Conservation (phyloP, 2,888 invertebrate species). For the Spisula subtruncata region DNA sequence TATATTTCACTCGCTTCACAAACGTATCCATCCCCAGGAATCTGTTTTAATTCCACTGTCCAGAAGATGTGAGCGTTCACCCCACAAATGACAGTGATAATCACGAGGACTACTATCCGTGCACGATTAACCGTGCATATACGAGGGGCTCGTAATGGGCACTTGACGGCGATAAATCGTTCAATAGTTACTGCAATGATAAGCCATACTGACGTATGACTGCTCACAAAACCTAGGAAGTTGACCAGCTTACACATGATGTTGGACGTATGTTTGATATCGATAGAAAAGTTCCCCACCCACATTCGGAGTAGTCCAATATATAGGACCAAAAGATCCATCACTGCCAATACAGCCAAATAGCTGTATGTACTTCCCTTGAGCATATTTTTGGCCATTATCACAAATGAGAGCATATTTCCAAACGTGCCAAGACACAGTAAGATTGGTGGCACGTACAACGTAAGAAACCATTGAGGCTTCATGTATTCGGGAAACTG, state of each 20-base stretch:
- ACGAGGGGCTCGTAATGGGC: conserved; percentile 83
- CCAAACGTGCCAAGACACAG: conserved; percentile 86
- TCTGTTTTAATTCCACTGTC: conserved; percentile 79
- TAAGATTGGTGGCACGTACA: conserved; percentile 85
- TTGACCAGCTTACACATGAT: conserved; percentile 84
- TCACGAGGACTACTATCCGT: conserved; percentile 74
- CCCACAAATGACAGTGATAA: conserved; percentile 78
- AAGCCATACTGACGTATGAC: conserved; percentile 86
- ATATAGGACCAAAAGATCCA: conserved; percentile 86
- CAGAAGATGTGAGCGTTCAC: conserved; percentile 85
- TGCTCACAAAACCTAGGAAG: conserved; percentile 83
- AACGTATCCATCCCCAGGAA: conserved; percentile 60
- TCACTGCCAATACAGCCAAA: conserved; percentile 85
- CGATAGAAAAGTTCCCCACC: conserved; percentile 84
- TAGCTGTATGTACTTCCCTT: conserved; percentile 86
- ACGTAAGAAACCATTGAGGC: conserved; percentile 67
- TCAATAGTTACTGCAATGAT: conserved; percentile 87
- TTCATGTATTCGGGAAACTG: conserved; percentile 53
- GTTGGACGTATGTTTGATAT: conserved; percentile 79
- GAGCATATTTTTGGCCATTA: conserved; percentile 84
- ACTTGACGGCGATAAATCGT: conserved; percentile 86
- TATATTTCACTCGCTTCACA: conserved; percentile 69
- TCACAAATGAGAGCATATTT: conserved; percentile 85
- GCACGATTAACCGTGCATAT: conserved; percentile 81
- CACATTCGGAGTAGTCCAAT: conserved; percentile 86